These are phyloP conservation scores for Xylophagus ater DNA, from an alignment of 2,888 invertebrate genomes.

Conservation along the genomic window DNA sequence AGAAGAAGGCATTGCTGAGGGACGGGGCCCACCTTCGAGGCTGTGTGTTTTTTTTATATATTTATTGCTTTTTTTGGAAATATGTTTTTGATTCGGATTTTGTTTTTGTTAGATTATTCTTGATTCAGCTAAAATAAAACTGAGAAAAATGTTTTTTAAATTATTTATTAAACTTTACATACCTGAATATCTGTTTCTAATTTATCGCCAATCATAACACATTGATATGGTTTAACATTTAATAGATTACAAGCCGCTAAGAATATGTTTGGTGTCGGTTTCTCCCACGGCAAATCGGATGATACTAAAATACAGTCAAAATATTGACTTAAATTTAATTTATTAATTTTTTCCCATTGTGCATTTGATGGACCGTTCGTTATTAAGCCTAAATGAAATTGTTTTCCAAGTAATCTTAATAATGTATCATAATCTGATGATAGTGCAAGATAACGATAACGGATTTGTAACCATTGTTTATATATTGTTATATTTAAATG, in stretches of 20 bases:
- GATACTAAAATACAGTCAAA: slow-evolving; percentile 74
- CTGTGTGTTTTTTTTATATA: too few species aligned
- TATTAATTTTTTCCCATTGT: slow-evolving; percentile 79
- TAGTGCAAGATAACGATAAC: slow-evolving; percentile 64
- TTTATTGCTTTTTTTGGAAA: too few species aligned
- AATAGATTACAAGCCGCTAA: slow-evolving; percentile 67
- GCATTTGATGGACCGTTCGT: slow-evolving; percentile 78
- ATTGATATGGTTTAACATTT: slow-evolving; percentile 59
- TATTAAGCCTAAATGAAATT: slow-evolving; percentile 67
- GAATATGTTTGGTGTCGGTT: slow-evolving; percentile 73
- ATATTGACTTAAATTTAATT: slow-evolving; percentile 54
- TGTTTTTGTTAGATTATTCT: too few species aligned
- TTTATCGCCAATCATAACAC: slow-evolving; percentile 82
- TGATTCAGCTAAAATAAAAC: too few species aligned
- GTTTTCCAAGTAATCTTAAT: slow-evolving; percentile 56
- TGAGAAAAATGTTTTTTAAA: too few species aligned
- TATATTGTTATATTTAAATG: slow-evolving; percentile 64
- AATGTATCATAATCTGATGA: slow-evolving; percentile 57
- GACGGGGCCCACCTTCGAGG: too few species aligned
- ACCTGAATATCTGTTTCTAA: slow-evolving; percentile 76
- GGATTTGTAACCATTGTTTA: slow-evolving; percentile 64
- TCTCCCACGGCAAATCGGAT: slow-evolving; percentile 77
- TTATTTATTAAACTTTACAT: too few species aligned
- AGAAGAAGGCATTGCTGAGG: too few species aligned
- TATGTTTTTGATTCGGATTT: too few species aligned